Base-by-base conservation (phyloP, 2,888 invertebrate species). In the Heteromyza rotundicornis region DNA sequence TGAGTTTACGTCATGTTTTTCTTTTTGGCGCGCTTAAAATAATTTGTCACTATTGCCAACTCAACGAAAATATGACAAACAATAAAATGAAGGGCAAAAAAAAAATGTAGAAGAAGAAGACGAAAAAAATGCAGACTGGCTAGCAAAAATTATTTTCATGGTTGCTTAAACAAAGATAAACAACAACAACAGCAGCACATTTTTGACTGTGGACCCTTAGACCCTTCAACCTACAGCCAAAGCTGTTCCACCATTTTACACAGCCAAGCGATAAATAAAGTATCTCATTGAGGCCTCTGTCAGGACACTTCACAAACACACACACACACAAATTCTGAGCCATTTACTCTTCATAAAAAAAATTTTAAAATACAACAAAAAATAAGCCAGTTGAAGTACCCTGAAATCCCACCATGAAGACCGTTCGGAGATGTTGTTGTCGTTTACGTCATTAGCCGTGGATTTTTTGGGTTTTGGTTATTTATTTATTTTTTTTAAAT, bases 21-120 rank as follows among this genome's bases (percentile, higher is more conserved):
- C n/a, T n/a, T n/a, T n/a, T n/a, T n/a, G n/a, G n/a, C n/a, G 54
- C 49, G 52, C 12, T 35, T 32, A 36, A 47, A 60, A 60, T 54
- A 60, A 55, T 60, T 60, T 60, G 60, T 60, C 60, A 47, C 49
- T 36, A 40, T n/a, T 16, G 40, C 36, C 55, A 60, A 60, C 32
- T 27, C 8, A 40, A 40, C 17, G 50, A 35, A 55, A 55, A 14
- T 10, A 32, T 17, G 2, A 53, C 44, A 52, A 59, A 17, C 14
- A 14, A 14, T 10, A 14, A 53, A 54, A 59, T 23, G 1, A 23
- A 40, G 14, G 16, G 20, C 12, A 19, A 59, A 14, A 23, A 51
- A 35, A 35, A 24, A 51, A 2, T 10, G 16, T 12, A n/a, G 40
- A 40, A 40, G 3, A 40, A n/a, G 40, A 40, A 40, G 3, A 40